Evolutionary conservation across 2,113 vertebrate species (phyloP), one percentile per base, ranked within the genome.

Genomic region (Calonectris borealis): DNA sequence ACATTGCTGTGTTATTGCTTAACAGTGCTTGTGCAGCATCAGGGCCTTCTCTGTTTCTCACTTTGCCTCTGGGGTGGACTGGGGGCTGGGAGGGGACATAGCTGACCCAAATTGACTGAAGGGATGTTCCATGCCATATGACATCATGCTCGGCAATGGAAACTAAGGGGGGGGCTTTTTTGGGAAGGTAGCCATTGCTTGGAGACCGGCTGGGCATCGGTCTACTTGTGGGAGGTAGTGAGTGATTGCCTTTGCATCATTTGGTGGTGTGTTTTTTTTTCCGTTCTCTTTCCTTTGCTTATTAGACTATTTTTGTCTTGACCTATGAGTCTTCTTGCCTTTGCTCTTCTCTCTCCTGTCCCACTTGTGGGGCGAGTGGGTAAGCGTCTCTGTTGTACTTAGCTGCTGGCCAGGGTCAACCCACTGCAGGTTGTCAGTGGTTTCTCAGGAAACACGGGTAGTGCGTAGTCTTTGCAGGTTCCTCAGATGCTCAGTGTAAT

Each of bases 111-210:
- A 26, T 2, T 8, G 46, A 10, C 44, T 51, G 65, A 26, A 61
- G 46, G 24, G 36, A 9, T 83, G 10, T 42, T 61, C 38, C 25
- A 7, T 44, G 81, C 46, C 25, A 7, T n/a, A 6, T 42, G 14
- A 29, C 1, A 2, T n/a, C 1, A 1, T 51, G 46, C 66, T 83
- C 1, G 4, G 55, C 55, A 61, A 9, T 42, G 22, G 55, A 42
- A 42, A 34, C 17, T 11, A 55, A 51, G n/a, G 11, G 31, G 31
- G 42, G 31, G 36, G 31, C 15, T 29, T n/a, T 42, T 29, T 29
- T 21, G 29, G 24, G n/a, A 40, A 52, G 31, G 36, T 17, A 22
- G 31, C 31, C 24, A 7, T n/a, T 71, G 44, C 78, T 54, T 6
- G 3, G 36, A 44, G 46, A 11, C n/a, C 34, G 58, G n/a, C 11